A percentile compares a stretch with the other conserved stretches of the same genome.
Conservation (phyloP, 2,797 vertebrate species). For the Neosilurus hyrtlii region DNA sequence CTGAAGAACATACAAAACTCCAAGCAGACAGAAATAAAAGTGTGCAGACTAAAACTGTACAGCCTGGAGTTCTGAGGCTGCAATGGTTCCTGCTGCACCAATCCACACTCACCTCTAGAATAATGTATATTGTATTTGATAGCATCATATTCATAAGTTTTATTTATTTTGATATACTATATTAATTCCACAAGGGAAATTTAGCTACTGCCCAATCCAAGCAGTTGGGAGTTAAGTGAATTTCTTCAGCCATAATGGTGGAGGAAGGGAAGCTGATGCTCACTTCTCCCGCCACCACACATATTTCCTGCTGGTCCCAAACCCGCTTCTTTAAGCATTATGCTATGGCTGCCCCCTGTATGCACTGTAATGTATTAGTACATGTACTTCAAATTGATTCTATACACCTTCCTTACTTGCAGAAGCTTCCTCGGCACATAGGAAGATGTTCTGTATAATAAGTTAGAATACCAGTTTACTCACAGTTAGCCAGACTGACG, state of each 20-base stretch:
- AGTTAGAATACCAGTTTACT: slow-evolving; percentile 49
- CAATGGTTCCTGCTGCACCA: background rate
- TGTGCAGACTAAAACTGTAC: background rate
- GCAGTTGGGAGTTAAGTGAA: too few species aligned
- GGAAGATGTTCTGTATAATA: background rate
- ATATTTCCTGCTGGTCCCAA: too few species aligned
- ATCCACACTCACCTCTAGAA: background rate
- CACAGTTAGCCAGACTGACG: slow-evolving; percentile 68
- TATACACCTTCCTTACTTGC: background rate
- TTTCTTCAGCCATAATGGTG: too few species aligned
- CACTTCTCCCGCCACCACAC: too few species aligned
- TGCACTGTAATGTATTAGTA: too few species aligned
- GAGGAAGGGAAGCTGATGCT: too few species aligned
- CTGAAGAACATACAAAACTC: too few species aligned
- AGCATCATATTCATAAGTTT: background rate
- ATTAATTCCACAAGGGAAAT: too few species aligned
- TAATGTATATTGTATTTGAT: background rate
- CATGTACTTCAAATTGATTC: background rate
- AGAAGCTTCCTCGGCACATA: background rate
- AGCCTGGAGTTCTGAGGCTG: background rate
- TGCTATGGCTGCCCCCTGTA: too few species aligned
- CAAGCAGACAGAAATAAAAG: background rate
- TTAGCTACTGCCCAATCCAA: too few species aligned
- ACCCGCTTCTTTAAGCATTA: too few species aligned
- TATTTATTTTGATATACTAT: too few species aligned